A percentile compares a stretch with the other conserved stretches of the same genome.
phyloP scores from a whole-genome alignment of 1,140 invertebrate genomes.

The Drosophila willistoni region DNA sequence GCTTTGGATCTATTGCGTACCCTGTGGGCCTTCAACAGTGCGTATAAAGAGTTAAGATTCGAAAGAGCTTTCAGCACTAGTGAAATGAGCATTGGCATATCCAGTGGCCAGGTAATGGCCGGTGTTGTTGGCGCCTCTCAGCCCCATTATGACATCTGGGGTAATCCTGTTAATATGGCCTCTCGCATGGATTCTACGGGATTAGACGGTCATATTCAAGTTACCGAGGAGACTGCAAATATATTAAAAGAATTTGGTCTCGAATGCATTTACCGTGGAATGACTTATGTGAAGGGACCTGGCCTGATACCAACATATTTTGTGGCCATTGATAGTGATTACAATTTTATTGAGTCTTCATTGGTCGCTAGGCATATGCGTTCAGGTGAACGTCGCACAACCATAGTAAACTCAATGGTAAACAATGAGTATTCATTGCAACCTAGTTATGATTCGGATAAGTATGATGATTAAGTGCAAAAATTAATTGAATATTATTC shows the following conservation, averaged over 20 bases:
- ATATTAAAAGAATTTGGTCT: conserved; percentile 84
- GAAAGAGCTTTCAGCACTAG: conserved; percentile 9
- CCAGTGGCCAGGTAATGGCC: conserved; percentile 92
- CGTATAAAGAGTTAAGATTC: conserved; percentile 23
- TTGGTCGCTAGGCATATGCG: not conserved
- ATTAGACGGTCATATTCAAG: conserved; percentile 90
- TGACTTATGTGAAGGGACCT: conserved; percentile 35
- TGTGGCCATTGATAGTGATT: conserved; percentile 16
- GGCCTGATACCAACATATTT: conserved; percentile 39
- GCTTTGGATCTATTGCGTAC: conserved; percentile 61
- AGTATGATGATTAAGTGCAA: too few relatives aligned
- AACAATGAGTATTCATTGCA: not conserved
- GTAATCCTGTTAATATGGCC: conserved; percentile 96
- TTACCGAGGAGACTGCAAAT: conserved; percentile 88
- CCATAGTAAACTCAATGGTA: not conserved
- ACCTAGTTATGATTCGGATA: not conserved
- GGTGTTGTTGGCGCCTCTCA: conserved; percentile 96
- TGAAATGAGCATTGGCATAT: conserved; percentile 86
- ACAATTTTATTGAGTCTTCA: not conserved
- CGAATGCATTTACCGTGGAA: conserved; percentile 24
- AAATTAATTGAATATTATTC: too few relatives aligned
- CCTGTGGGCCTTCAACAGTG: conserved; percentile 30
- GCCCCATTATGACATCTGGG: conserved; percentile 94
- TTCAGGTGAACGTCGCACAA: not conserved
- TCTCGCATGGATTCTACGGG: conserved; percentile 95